Base-by-base conservation (phyloP, 2,113 vertebrate species). In the Ictalurus furcatus region DNA sequence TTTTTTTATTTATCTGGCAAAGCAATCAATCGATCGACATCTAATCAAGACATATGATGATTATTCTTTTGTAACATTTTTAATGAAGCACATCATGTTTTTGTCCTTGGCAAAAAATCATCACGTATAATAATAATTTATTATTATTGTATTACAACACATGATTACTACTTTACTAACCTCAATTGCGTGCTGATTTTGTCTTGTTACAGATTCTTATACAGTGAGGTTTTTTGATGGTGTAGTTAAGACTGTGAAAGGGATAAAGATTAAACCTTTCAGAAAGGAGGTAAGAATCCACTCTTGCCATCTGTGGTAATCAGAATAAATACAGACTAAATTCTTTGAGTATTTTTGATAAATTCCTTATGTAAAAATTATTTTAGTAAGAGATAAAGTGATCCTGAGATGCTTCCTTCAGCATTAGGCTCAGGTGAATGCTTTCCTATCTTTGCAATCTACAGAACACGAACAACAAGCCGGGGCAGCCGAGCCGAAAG, bases 191-290 rank as follows among this genome's bases (percentile, higher is more conserved):
- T 87, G 48, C 25, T 63, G 28, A 2, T 80, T 63, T 63, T 84
- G 23, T 87, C 19, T 65, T n/a, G 44, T 88, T 34, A 82, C 93
- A 99, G 98, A 97, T 90, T 98, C 97, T 8, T 99, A 98, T 94
- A 99, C 97, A 56, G 98, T 99, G 93, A 97, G 97, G 63, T 99
- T 99, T 95, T 99, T 97, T 89, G 98, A 99, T 91, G 98, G 98
- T 69, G 97, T 99, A 93, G 94, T 99, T 93, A 97, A 97, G 93
- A 98, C 97, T 19, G 98, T 99, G 92, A 99, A 98, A 94, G 97
- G 97, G 88, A 98, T 98, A 92, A 98, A 99, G 92, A 95, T 99
- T 91, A 99, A 99, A 96, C 96, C 97, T 0, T 94, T 95, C 88
- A 91, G 96, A 93, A 96, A 97, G 91, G 97, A 98, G 95, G 97